Evolutionary conservation across 1,140 invertebrate genomes (phyloP).

Genomic region (Lordiphosa stackelbergi): DNA sequence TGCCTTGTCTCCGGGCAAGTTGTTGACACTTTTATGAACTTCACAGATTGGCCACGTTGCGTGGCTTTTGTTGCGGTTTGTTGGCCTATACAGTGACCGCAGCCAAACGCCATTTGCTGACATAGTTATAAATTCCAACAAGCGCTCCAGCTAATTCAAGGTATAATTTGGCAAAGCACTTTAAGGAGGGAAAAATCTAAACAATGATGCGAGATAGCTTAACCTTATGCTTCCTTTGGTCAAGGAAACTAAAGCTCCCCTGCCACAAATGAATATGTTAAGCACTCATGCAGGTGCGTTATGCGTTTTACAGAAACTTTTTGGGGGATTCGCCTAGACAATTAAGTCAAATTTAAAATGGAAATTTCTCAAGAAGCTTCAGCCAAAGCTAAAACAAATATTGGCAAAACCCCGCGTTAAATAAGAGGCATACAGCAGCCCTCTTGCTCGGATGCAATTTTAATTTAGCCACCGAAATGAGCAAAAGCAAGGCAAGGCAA

Average conservation of each 20-base stretch:
- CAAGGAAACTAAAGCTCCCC: too few relatives aligned
- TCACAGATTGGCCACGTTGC: conserved; percentile 72
- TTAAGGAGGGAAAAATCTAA: not conserved
- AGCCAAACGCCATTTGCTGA: conserved; percentile 16
- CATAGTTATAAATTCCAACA: conserved; percentile 23
- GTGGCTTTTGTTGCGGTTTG: conserved; percentile 71
- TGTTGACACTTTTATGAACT: conserved; percentile 75
- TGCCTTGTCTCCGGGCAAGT: conserved; percentile 46
- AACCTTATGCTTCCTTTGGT: too few relatives aligned
- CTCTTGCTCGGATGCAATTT: conserved; percentile 62
- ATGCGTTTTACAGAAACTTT: not conserved
- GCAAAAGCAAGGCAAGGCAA: conserved; percentile 28
- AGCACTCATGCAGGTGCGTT: too few relatives aligned
- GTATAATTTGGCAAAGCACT: conserved; percentile 11
- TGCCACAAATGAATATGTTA: too few relatives aligned
- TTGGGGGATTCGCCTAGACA: not conserved
- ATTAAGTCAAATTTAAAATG: conserved; percentile 22
- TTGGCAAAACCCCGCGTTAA: conserved; percentile 11
- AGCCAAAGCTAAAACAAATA: conserved; percentile 8
- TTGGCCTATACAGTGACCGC: conserved; percentile 56
- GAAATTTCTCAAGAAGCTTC: conserved; percentile 3
- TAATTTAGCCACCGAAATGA: conserved; percentile 67
- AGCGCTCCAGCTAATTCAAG: conserved; percentile 42
- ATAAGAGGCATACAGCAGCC: conserved; percentile 7
- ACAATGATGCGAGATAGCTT: too few relatives aligned